Base-by-base conservation (phyloP, 2,113 vertebrate genomes). In the Coturnix japonica region DNA sequence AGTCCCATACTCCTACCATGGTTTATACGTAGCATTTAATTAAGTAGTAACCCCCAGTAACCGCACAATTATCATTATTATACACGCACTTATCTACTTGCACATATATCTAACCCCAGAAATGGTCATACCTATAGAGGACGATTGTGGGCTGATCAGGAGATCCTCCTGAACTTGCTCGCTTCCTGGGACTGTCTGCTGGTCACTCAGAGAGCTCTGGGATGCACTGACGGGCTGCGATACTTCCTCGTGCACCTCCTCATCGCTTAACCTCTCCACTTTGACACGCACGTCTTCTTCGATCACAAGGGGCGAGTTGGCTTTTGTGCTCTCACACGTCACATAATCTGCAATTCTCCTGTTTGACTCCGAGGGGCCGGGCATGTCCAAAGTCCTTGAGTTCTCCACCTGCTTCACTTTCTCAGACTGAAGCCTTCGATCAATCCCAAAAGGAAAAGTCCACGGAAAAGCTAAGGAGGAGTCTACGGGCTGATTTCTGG, bases 131-230 rank as follows among this genome's bases (percentile, higher is more conserved):
- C 99, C 99, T 98, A 99, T 99, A 75, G 99, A 99, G 70, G 99
- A 99, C 44, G 99, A 99, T 97, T 99, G 99, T 16, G 99, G 99
- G 96, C 99, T 99, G 96, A 99, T 99, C 73, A 99, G 98, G 75
- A 99, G 98, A 95, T 99, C 99, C 81, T 99, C 99, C 89, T 99
- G 99, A 89, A 98, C 98, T 94, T 99, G 99, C 33, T 99, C 99
- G 9, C 99, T 99, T 41, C 99, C 99, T 1, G 99, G 99, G 53
- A 99, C 99, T 1, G 99, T 99, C 97, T 99, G 99, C 88, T 99
- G 99, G 95, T 99, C 99, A 16, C 99, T 99, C 96, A 99, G 97
- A 2, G 99, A 99, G 96, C 99, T 99, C 97, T 99, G 99, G 79
- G 99, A 99, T 6, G 98, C 99, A 66, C 99, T 99, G 73, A 99